These are phyloP conservation scores for Trachelus iudaicus DNA, from an alignment of 2,888 invertebrate species.

Conservation along the genomic window DNA sequence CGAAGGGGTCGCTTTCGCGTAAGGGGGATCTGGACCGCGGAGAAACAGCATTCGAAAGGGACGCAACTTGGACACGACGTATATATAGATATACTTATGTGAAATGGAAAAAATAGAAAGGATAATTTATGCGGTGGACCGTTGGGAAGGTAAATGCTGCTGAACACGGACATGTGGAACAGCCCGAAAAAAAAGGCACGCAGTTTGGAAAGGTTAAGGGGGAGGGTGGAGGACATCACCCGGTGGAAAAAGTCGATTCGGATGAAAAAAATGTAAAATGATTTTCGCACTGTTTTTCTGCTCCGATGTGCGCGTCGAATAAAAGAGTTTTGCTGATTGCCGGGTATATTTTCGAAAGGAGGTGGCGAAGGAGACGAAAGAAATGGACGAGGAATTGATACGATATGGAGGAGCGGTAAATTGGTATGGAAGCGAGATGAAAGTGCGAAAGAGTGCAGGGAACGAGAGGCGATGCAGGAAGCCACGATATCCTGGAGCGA, in stretches of 20 bases:
- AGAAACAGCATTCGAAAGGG: neutral
- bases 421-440: neutral
- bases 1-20: too few relatives aligned
- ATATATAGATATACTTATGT: neutral
- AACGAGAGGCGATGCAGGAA: neutral
- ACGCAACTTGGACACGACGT: neutral
- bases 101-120: neutral
- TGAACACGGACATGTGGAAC: neutral
- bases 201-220: neutral
- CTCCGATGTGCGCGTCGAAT: neutral
- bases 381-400: conserved; percentile 3
- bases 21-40: too few relatives aligned
- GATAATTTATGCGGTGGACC: neutral
- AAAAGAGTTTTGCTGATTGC: neutral
- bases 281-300: neutral
- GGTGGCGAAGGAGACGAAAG: neutral
- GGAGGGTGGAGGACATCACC: too few relatives aligned
- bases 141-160: neutral
- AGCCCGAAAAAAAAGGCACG: neutral
- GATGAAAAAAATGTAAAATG: neutral
- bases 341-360: neutral
- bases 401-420: neutral
- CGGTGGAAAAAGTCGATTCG: neutral
- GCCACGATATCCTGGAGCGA: neutral
- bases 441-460: neutral